These are phyloP conservation scores for Chlorocebus sabaeus DNA, from an alignment of 2,113 vertebrate species.

Conservation along the genomic window DNA sequence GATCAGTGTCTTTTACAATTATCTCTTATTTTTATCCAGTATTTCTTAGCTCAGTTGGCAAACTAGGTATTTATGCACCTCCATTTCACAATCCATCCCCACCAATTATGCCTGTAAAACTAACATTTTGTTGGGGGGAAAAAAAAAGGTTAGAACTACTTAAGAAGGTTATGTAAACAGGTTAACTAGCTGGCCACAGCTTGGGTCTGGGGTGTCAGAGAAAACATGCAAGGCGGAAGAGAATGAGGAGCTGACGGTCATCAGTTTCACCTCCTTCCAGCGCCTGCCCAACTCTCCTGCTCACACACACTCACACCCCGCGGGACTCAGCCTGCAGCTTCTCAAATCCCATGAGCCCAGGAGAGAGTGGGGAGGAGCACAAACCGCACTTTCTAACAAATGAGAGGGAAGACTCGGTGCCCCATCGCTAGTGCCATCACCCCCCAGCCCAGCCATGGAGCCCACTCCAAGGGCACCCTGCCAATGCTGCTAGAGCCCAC, in stretches of 20 bases:
- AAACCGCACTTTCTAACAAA: neutral
- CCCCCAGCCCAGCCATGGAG: neutral
- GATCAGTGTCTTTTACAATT: conserved; percentile 60
- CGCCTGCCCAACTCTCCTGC: fast-evolving
- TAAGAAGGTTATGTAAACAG: neutral
- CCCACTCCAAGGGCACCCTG: neutral
- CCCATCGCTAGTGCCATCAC: neutral
- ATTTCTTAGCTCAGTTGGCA: conserved; percentile 48
- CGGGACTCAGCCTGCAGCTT: neutral
- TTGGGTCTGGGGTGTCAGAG: fast-evolving
- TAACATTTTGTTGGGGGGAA: neutral
- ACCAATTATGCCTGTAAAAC: conserved; percentile 65
- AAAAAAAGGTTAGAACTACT: neutral
- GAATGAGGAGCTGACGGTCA: neutral
- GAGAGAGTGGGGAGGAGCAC: neutral
- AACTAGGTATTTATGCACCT: conserved; percentile 28
- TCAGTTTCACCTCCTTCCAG: neutral
- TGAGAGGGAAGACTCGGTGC: neutral
- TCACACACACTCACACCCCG: neutral
- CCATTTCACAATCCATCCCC: conserved; percentile 56
- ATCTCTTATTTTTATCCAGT: conserved; percentile 62
- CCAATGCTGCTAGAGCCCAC: neutral
- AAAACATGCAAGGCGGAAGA: neutral
- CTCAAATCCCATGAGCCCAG: neutral
- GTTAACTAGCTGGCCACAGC: neutral